phyloP scores from a whole-genome alignment of 2,888 invertebrate genomes.

The Lysandra bellargus region DNA sequence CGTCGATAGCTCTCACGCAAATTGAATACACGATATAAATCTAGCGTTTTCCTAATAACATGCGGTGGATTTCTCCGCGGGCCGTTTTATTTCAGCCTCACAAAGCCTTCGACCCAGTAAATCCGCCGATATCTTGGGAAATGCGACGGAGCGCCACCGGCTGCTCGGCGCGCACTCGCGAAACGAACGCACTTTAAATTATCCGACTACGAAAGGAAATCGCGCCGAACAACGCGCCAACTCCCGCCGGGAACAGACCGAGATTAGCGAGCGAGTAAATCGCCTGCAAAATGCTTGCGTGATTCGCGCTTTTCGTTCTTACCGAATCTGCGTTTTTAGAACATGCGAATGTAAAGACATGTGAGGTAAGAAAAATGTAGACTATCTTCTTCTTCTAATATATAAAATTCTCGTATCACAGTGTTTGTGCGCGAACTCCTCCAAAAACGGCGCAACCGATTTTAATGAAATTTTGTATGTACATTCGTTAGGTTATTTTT shows the following conservation, averaged over 20 bases:
- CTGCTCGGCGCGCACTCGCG: conserved; percentile 38
- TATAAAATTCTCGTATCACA: no score
- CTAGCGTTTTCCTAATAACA: conserved; percentile 63
- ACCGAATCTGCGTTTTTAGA: neutral
- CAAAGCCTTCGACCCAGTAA: conserved; percentile 75
- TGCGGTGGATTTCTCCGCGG: conserved; percentile 74
- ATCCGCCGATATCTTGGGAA: conserved; percentile 72
- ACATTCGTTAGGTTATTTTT: no score
- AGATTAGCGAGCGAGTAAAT: conserved; percentile 20
- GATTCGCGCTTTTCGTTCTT: neutral
- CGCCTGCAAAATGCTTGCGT: conserved; percentile 1
- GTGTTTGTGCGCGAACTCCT: no score
- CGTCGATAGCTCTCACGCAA: conserved; percentile 71
- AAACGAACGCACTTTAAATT: conserved; percentile 44
- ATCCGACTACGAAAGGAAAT: conserved; percentile 48
- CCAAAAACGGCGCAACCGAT: no score
- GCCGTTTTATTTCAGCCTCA: conserved; percentile 73
- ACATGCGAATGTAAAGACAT: neutral
- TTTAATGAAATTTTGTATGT: no score
- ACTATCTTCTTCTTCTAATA: no score
- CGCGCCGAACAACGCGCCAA: conserved; percentile 63
- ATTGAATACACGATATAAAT: conserved; percentile 78
- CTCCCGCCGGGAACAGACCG: conserved; percentile 32
- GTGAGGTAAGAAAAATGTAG: neutral
- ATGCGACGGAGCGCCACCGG: conserved; percentile 66